Evolutionary conservation across 2,797 vertebrate genomes (phyloP).

Genomic region (Cossypha niveicapilla): DNA sequence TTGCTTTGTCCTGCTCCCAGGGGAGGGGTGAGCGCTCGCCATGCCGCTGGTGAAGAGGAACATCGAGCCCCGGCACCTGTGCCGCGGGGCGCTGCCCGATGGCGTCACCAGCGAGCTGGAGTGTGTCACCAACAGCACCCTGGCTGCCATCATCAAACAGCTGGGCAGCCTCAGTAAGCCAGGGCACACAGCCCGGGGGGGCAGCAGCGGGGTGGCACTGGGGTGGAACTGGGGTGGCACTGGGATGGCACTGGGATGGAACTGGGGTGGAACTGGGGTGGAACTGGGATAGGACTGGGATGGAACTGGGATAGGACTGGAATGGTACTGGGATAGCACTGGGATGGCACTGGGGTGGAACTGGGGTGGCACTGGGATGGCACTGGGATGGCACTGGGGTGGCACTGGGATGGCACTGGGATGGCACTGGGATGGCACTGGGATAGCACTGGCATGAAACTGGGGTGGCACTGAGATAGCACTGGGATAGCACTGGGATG

Average conservation of each 20-base stretch:
- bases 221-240: rapidly evolving
- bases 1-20: background rate
- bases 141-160: conserved; percentile 92
- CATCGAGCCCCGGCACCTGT: conserved; percentile 89
- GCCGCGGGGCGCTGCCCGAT: conserved; percentile 85
- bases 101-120: conserved; percentile 89
- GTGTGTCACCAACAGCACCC: conserved; percentile 91
- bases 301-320: rapidly evolving
- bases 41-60: conserved; percentile 93
- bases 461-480: rapidly evolving
- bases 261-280: no score
- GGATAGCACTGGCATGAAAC: rapidly evolving
- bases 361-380: rapidly evolving
- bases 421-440: background rate
- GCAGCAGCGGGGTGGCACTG: background rate
- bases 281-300: background rate
- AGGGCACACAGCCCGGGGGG: rapidly evolving
- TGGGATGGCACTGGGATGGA: rapidly evolving
- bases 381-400: rapidly evolving
- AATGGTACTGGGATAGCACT: rapidly evolving
- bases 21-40: background rate
- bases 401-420: rapidly evolving
- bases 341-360: background rate
- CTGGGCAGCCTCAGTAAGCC: conserved; percentile 89
- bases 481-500: background rate